phyloP scores from a whole-genome alignment of 2,797 vertebrate genomes.

The Channa striata region DNA sequence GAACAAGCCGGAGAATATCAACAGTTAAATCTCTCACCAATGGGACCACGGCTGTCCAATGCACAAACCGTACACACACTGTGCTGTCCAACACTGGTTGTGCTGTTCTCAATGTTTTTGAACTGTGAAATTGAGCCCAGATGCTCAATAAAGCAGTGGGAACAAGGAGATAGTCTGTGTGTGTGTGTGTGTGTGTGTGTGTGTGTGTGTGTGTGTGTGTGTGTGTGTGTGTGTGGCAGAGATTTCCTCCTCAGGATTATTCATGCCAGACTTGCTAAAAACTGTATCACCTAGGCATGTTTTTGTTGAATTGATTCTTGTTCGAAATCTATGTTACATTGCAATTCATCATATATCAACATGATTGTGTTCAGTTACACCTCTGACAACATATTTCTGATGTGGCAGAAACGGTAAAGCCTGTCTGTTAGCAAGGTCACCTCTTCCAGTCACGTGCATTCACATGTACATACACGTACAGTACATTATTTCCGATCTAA shows the following conservation, averaged over 20 bases:
- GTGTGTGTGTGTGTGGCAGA: constrained; percentile 4
- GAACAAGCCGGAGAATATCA: constrained; percentile 42
- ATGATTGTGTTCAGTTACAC: background rate
- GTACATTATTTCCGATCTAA: constrained; percentile 27
- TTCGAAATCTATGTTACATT: constrained; percentile 28
- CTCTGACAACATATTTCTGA: background rate
- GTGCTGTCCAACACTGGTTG: constrained; percentile 51
- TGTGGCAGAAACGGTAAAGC: background rate
- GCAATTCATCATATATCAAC: constrained; percentile 9
- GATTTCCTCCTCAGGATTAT: constrained; percentile 16
- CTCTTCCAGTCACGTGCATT: background rate
- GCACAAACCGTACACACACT: constrained; percentile 38
- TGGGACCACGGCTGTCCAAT: constrained; percentile 41
- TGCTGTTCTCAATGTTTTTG: constrained; percentile 69
- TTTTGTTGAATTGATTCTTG: constrained; percentile 40
- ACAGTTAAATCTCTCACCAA: constrained; percentile 43
- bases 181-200: constrained; percentile 2
- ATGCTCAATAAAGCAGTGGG: constrained; percentile 79
- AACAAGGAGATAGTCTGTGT: constrained; percentile 60
- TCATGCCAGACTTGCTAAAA: constrained; percentile 42
- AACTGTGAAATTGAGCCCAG: constrained; percentile 83
- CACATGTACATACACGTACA: background rate
- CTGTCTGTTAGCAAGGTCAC: background rate
- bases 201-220: constrained; percentile 25
- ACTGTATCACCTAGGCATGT: constrained; percentile 38